Evolutionary conservation across 1,140 invertebrate species (phyloP), one percentile per base, ranked within the genome.

Genomic region (Nautilus pompilius): DNA sequence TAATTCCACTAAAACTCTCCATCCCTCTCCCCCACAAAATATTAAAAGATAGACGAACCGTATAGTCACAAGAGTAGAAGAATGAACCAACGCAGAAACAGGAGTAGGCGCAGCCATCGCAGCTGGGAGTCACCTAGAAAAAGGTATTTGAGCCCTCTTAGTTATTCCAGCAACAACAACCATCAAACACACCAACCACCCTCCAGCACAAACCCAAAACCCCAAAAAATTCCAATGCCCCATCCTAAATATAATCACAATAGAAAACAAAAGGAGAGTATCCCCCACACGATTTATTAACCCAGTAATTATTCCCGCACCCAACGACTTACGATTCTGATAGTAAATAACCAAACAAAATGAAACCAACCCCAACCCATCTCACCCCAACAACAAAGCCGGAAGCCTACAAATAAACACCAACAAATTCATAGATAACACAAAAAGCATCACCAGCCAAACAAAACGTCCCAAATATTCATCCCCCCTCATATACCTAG

Each of bases 91-190:
- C 54, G 88, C 84, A 53, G 88, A 89, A 67, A 90, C 85, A 46
- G 88, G 87, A 17, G 88, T 89, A 45, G 88, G 88, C 45, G 88
- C 88, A 1, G 87, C 86, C 78, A 90, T 90, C 30, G 89, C 88
- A 5, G 85, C 85, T 0, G 89, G 89, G 33, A 90, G 78, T 76
- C 89, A 89, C 65, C 85, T 83, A 71, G 86, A 88, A 87, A 90
- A 90, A 55, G 88, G 87, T 84, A 90, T 85, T 83, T 90, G 88
- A 74, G 88, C 88, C 69, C 88, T 90, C 82, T 90, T 90, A 68
- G 89, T 90, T 81, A 89, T 85, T 55, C 83, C 78, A 3, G 85
- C 85, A 10, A 78, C 26, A 70, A 87, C 75, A 58, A 86, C 72
- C 56, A 83, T 82, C 68, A 71, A 75, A 73, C 58, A 73, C 74